Evolutionary conservation across 2,888 invertebrate genomes (phyloP).

Genomic region (Ypsolopha scabrella): DNA sequence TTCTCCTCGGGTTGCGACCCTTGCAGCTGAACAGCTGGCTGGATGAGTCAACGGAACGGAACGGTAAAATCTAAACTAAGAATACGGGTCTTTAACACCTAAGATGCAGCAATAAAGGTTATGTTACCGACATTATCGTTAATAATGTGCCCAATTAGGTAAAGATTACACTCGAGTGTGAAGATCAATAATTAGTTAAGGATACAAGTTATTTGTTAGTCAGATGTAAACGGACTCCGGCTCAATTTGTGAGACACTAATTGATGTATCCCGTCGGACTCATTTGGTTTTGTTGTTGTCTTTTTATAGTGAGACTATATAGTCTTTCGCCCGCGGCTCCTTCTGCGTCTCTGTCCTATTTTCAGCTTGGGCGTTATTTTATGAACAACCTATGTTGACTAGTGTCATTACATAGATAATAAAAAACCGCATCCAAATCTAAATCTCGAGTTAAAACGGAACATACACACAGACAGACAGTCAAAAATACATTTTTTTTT

Average conservation of each 20-base stretch:
- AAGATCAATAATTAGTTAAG: slow-evolving; percentile 1
- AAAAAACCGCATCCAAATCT: too few species aligned
- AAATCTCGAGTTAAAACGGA: too few species aligned
- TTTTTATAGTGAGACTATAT: not conserved
- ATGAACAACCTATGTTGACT: too few species aligned
- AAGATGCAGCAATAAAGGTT: too few species aligned
- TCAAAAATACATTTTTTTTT: too few species aligned
- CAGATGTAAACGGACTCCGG: not conserved
- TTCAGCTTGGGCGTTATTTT: not conserved
- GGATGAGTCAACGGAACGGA: too few species aligned
- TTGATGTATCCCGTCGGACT: not conserved
- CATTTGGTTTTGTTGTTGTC: not conserved
- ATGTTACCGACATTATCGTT: not conserved
- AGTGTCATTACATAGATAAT: too few species aligned
- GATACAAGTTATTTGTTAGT: slow-evolving; percentile 1
- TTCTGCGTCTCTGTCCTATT: not conserved
- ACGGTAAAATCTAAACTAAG: too few species aligned
- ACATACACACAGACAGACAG: too few species aligned
- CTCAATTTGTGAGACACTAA: slow-evolving; percentile 1
- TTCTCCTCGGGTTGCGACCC: too few species aligned
- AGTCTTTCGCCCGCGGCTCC: not conserved
- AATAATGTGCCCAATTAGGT: slow-evolving; percentile 2
- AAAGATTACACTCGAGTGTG: not conserved
- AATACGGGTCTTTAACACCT: too few species aligned
- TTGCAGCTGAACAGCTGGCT: too few species aligned